Evolutionary conservation across 2,113 vertebrate genomes (phyloP).

Genomic region (Eulemur macaco): DNA sequence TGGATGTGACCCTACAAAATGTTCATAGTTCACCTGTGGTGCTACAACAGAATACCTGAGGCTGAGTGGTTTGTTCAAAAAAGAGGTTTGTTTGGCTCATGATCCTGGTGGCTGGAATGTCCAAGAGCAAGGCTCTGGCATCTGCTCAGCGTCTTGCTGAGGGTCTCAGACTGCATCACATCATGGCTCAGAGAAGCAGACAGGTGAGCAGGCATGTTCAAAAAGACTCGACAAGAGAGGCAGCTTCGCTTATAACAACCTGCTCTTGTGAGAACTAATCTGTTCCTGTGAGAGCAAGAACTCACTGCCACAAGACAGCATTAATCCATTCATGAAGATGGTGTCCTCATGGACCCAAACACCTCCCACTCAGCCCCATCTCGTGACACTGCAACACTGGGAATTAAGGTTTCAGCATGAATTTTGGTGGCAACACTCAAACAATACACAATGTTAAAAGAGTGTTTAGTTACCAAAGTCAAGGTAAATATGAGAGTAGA

Average conservation of each 20-base stretch:
- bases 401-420: background rate
- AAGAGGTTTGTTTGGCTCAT: background rate
- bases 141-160: background rate
- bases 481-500: background rate
- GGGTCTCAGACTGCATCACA: background rate
- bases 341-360: background rate
- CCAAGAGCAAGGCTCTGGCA: background rate
- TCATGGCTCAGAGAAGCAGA: background rate
- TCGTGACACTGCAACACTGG: background rate
- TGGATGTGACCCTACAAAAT: background rate
- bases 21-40: background rate
- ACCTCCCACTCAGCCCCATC: background rate
- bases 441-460: background rate
- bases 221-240: background rate
- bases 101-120: background rate
- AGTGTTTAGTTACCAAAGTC: background rate
- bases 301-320: background rate
- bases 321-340: background rate
- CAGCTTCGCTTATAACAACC: background rate
- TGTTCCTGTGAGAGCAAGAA: background rate
- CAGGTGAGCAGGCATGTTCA: background rate
- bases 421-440: background rate
- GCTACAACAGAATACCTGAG: background rate
- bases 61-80: background rate
- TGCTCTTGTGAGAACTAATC: background rate